These are phyloP conservation scores for Arbacia lixula DNA, from an alignment of 53 echinoderm and acorn worm genomes.

Conservation along the genomic window DNA sequence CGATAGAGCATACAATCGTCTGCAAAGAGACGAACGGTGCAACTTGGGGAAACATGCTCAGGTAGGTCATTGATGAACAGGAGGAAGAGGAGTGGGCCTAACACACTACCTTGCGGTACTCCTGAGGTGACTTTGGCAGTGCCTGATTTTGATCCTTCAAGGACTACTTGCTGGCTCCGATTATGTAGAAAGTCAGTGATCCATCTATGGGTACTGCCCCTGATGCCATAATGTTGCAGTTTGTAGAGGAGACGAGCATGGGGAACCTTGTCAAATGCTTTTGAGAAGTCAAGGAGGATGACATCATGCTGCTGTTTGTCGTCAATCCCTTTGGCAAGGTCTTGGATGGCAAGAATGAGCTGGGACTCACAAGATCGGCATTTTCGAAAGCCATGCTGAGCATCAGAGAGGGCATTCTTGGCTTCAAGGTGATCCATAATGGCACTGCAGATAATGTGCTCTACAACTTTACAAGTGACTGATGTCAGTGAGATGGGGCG, in stretches of 20 bases:
- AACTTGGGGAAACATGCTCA: constrained; percentile 25
- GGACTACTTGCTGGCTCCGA: constrained; percentile 41
- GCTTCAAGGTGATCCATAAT: too few relatives aligned
- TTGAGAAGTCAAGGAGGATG: constrained; percentile 32
- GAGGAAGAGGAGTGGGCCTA: constrained; percentile 56
- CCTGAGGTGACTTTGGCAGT: constrained; percentile 53
- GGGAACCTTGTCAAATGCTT: constrained; percentile 52
- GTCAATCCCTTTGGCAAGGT: constrained; percentile 34
- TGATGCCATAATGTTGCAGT: constrained; percentile 35
- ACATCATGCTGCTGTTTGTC: constrained; percentile 42
- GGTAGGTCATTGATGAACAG: constrained; percentile 66
- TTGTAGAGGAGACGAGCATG: constrained; percentile 54
- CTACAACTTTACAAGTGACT: constrained; percentile 33
- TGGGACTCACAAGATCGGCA: too few relatives aligned
- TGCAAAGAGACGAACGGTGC: constrained; percentile 56
- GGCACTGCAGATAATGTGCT: too few relatives aligned
- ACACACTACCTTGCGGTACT: constrained; percentile 64
- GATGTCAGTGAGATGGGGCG: constrained; percentile 43
- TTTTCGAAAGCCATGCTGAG: too few relatives aligned
- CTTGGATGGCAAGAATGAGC: too few relatives aligned
- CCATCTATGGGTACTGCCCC: constrained; percentile 31
- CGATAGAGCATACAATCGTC: constrained; percentile 68
- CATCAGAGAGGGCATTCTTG: too few relatives aligned
- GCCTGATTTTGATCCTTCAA: constrained; percentile 49
- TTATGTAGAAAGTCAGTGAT: constrained; percentile 36